Conservation (phyloP, 2,888 invertebrate genomes). For the Chesias legatella region DNA sequence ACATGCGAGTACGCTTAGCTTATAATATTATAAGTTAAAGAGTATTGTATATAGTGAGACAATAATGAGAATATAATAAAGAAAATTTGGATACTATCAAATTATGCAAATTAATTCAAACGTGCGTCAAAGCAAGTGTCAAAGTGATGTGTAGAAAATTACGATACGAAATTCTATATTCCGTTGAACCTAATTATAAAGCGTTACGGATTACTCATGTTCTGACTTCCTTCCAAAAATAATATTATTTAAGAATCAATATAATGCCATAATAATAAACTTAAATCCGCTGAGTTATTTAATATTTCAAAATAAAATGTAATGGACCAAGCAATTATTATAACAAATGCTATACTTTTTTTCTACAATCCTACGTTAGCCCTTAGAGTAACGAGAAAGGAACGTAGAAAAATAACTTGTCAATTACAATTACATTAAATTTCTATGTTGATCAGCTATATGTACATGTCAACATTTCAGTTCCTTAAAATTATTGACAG, state of each 20-base stretch:
- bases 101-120: constrained; percentile 35
- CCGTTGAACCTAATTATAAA: constrained; percentile 78
- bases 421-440: constrained; percentile 71
- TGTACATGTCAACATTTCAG: constrained; percentile 77
- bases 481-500: constrained; percentile 80
- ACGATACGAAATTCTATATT: constrained; percentile 71
- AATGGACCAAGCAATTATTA: constrained; percentile 24
- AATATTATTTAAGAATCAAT: constrained; percentile 27
- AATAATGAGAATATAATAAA: constrained; percentile 30
- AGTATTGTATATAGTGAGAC: constrained; percentile 46
- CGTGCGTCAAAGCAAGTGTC: constrained; percentile 63
- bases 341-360: constrained; percentile 9
- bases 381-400: constrained; percentile 57
- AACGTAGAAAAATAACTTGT: constrained; percentile 79
- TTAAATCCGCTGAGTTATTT: constrained; percentile 12
- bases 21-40: constrained; percentile 56
- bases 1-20: constrained; percentile 71
- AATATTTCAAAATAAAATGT: constrained; percentile 13
- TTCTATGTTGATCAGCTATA: constrained; percentile 78
- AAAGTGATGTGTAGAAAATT: constrained; percentile 61
- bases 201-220: constrained; percentile 71
- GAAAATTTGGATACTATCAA: constrained; percentile 26
- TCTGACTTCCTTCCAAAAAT: constrained; percentile 58
- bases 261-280: constrained; percentile 7
- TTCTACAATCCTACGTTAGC: constrained; percentile 39